phyloP scores from a whole-genome alignment of 2,888 invertebrate genomes.

The Himalopsyche tibetana region DNA sequence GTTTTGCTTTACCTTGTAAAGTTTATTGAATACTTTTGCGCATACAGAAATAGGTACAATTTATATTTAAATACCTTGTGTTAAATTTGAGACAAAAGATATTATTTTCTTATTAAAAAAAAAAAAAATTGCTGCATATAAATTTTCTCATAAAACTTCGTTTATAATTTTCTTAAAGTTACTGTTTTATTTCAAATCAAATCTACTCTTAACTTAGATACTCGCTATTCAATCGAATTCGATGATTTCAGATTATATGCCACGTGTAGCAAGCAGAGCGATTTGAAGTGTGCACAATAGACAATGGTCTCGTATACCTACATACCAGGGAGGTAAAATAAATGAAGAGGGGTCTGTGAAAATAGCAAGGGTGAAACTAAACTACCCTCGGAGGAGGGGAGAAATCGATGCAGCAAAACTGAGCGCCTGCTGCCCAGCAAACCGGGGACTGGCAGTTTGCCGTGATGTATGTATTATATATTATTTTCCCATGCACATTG shows the following conservation, averaged over 20 bases:
- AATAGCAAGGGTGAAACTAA: constrained; percentile 40
- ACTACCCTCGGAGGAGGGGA: constrained; percentile 41
- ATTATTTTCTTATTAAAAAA: too few species aligned
- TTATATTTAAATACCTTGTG: too few species aligned
- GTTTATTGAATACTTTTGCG: too few species aligned
- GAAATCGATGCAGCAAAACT: constrained; percentile 53
- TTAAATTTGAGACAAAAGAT: too few species aligned
- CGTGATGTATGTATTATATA: background rate
- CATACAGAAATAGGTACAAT: too few species aligned
- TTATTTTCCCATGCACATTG: background rate
- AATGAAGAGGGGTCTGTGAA: constrained; percentile 19
- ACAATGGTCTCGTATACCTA: constrained; percentile 32
- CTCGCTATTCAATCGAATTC: background rate
- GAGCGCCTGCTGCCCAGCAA: constrained; percentile 26
- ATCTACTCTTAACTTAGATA: background rate
- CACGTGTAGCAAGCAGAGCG: background rate
- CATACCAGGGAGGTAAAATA: constrained; percentile 16
- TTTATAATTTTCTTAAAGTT: too few species aligned
- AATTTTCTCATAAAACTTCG: too few species aligned
- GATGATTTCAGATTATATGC: constrained; percentile 20
- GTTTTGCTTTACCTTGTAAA: too few species aligned
- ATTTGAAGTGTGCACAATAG: background rate
- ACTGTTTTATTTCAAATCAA: too few species aligned
- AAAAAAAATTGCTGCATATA: too few species aligned
- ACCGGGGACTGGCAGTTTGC: constrained; percentile 22